Conservation (phyloP, 2,888 invertebrate species). For the Drosophila longiperda region DNA sequence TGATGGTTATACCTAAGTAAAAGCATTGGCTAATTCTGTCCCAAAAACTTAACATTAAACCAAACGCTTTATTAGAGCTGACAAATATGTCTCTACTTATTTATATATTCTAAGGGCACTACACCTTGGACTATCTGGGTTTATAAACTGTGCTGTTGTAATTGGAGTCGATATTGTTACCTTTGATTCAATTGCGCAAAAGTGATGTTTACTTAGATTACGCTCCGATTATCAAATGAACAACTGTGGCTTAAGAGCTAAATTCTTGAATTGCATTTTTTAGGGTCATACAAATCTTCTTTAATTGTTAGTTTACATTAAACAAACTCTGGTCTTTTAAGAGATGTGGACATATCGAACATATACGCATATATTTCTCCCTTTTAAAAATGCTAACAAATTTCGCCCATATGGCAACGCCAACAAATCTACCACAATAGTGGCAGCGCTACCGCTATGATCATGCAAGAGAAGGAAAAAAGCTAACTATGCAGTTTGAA, state of each 20-base stretch:
- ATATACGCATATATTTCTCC: background rate
- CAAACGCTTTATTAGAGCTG: background rate
- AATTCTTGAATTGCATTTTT: background rate
- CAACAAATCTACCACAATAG: background rate
- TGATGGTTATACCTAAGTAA: background rate
- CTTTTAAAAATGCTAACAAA: background rate
- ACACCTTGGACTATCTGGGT: background rate
- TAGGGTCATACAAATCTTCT: background rate
- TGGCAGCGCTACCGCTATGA: background rate
- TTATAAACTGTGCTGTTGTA: background rate
- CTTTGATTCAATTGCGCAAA: background rate
- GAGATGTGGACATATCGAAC: background rate
- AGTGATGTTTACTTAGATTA: background rate
- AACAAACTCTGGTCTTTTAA: background rate
- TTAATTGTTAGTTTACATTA: background rate
- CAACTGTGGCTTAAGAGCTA: background rate
- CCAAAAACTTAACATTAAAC: background rate
- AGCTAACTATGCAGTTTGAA: background rate
- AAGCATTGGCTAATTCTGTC: slow-evolving; percentile 8
- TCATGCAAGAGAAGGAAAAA: background rate
- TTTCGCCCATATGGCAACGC: slow-evolving; percentile 17
- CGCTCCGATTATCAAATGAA: background rate
- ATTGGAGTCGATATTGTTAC: background rate
- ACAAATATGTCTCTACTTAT: background rate
- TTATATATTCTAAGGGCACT: background rate